These are phyloP conservation scores for Metallyticus violacea DNA, from an alignment of 2,888 invertebrate genomes.

Conservation along the genomic window DNA sequence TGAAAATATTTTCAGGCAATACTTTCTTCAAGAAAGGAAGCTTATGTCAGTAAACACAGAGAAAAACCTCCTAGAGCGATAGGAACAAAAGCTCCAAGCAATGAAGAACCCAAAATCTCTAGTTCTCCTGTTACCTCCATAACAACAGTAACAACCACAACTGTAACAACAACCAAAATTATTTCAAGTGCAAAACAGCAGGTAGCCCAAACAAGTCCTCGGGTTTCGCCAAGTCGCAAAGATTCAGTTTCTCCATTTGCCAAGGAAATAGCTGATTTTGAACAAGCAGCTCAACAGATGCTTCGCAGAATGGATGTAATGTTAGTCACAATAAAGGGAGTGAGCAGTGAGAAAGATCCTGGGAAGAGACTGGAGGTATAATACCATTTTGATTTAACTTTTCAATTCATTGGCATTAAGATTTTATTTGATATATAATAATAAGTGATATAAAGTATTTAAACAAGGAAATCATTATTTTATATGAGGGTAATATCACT, in stretches of 20 bases:
- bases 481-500: too few species aligned
- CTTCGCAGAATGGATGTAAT: slow-evolving; percentile 57
- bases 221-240: not conserved
- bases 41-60: slow-evolving; percentile 19
- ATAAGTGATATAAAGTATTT: too few species aligned
- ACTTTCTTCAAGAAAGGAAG: slow-evolving; percentile 30
- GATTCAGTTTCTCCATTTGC: slow-evolving; percentile 37
- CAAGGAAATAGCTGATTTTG: slow-evolving; percentile 48
- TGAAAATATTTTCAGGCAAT: slow-evolving; percentile 23
- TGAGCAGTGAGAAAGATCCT: slow-evolving; percentile 57
- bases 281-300: slow-evolving; percentile 51
- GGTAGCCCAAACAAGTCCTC: not conserved
- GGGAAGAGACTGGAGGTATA: slow-evolving; percentile 60
- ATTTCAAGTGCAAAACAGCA: slow-evolving; percentile 5
- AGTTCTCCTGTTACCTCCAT: not conserved
- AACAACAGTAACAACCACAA: not conserved
- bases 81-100: not conserved
- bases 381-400: not conserved
- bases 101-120: not conserved
- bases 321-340: slow-evolving; percentile 57
- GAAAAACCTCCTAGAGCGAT: not conserved
- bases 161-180: slow-evolving; percentile 11
- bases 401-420: too few species aligned
- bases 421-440: too few species aligned
- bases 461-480: too few species aligned